Evolutionary conservation across 2,888 invertebrate species (phyloP).

Genomic region (Agrilus cyanescens): DNA sequence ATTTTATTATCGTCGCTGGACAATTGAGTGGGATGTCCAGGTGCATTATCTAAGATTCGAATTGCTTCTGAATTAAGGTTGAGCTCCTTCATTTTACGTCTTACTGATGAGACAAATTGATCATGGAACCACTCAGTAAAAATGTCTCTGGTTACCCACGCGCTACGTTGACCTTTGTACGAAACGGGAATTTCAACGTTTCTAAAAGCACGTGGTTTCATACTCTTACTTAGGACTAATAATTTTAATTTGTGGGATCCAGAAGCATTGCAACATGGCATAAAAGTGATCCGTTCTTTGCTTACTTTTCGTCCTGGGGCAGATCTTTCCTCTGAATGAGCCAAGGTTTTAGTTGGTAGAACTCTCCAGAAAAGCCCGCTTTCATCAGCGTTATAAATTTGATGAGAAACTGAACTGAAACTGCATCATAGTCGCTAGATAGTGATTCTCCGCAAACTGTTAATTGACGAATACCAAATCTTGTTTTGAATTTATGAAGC

Average conservation of each 20-base stretch:
- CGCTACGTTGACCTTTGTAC: slow-evolving; percentile 13
- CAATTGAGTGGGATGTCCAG: slow-evolving; percentile 9
- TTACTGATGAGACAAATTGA: slow-evolving; percentile 12
- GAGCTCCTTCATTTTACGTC: no score
- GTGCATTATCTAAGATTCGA: slow-evolving; percentile 6
- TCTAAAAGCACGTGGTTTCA: slow-evolving; percentile 20
- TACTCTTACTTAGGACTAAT: no score
- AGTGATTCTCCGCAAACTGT: slow-evolving; percentile 1
- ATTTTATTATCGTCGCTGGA: slow-evolving; percentile 7
- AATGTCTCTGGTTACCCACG: slow-evolving; percentile 18
- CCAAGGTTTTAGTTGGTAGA: slow-evolving; percentile 15
- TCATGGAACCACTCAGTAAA: slow-evolving; percentile 17
- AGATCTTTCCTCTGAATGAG: slow-evolving; percentile 11
- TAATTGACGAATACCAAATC: slow-evolving; percentile 8
- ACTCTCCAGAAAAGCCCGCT: no score
- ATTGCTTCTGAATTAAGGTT: slow-evolving; percentile 6
- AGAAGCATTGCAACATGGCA: slow-evolving; percentile 20
- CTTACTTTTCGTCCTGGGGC: slow-evolving; percentile 16
- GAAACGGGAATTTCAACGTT: slow-evolving; percentile 15
- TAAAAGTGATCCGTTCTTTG: slow-evolving; percentile 20
- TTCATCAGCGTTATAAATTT: slow-evolving; percentile 20
- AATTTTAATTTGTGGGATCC: slow-evolving; percentile 21
- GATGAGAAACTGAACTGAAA: slow-evolving; percentile 6
- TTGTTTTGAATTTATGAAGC: slow-evolving; percentile 10
- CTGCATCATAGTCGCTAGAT: no score